These are phyloP conservation scores for Cabera pusaria DNA, from an alignment of 2,888 invertebrate species.

Conservation along the genomic window DNA sequence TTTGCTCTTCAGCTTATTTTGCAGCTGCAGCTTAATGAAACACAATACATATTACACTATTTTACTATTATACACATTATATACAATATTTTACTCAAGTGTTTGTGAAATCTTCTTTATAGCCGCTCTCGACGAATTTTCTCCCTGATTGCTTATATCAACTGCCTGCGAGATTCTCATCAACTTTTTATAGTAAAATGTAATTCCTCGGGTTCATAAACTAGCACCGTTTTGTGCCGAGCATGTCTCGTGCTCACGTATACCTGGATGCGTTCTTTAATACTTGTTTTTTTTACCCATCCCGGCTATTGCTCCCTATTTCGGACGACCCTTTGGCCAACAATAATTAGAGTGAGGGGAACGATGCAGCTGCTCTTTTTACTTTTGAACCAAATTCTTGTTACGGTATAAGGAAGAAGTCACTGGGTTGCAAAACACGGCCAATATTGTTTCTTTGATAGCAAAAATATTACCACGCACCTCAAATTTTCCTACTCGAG, in stretches of 20 bases:
- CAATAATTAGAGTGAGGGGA: slow-evolving; percentile 75
- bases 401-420: slow-evolving; percentile 45
- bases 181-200: slow-evolving; percentile 8
- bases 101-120: slow-evolving; percentile 4
- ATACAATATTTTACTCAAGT: not conserved
- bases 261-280: slow-evolving; percentile 70
- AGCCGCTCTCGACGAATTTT: not conserved
- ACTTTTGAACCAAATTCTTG: slow-evolving; percentile 58
- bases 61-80: too few relatives aligned
- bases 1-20: not conserved
- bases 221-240: slow-evolving; percentile 10
- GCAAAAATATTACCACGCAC: slow-evolving; percentile 1
- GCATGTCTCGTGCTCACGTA: slow-evolving; percentile 37
- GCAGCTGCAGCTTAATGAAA: slow-evolving; percentile 2
- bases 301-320: slow-evolving; percentile 70
- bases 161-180: slow-evolving; percentile 1
- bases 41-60: too few relatives aligned
- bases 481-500: not conserved
- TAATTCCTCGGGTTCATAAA: too few relatives aligned
- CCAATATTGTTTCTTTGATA: slow-evolving; percentile 32
- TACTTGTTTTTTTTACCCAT: slow-evolving; percentile 53
- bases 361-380: slow-evolving; percentile 79
- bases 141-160: slow-evolving; percentile 8
- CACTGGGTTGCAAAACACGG: slow-evolving; percentile 57
- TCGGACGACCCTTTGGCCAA: slow-evolving; percentile 74